Conservation (phyloP, 2,888 invertebrate genomes). For the Meghimatium bilineatum region DNA sequence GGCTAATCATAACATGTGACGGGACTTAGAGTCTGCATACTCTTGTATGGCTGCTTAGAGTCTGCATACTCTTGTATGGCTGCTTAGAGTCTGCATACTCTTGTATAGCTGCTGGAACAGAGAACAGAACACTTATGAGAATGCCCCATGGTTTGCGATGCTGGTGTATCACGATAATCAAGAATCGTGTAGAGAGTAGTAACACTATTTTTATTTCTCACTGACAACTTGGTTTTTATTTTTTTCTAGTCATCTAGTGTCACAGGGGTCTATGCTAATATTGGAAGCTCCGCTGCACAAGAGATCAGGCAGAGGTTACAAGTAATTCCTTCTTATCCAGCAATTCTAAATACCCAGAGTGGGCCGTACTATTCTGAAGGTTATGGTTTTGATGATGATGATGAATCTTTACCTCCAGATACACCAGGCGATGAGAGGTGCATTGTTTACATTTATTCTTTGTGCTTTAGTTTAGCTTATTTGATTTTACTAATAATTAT, state of each 20-base stretch:
- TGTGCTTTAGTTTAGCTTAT: background rate
- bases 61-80: no score
- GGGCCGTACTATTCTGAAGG: background rate
- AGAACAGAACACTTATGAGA: no score
- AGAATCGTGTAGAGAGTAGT: no score
- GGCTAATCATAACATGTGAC: no score
- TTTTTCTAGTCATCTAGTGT: background rate
- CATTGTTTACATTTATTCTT: background rate
- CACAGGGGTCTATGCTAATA: conserved; percentile 30
- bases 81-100: no score
- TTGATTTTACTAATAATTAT: no score
- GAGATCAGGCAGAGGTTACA: conserved; percentile 45
- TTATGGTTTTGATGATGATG: conserved; percentile 40
- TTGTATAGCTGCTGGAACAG: no score
- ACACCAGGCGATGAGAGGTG: conserved; percentile 46
- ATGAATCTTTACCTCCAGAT: conserved; percentile 36
- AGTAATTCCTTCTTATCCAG: background rate
- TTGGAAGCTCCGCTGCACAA: conserved; percentile 37
- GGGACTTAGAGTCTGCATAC: no score
- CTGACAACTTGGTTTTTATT: background rate
- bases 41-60: no score
- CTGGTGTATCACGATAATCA: no score
- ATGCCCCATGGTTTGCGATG: no score
- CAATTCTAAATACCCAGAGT: background rate
- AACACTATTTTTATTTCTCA: no score